A percentile compares a stretch with the other conserved stretches of the same genome.
phyloP scores from a whole-genome alignment of 2,888 invertebrate species.

The Alentia gelatinosa region DNA sequence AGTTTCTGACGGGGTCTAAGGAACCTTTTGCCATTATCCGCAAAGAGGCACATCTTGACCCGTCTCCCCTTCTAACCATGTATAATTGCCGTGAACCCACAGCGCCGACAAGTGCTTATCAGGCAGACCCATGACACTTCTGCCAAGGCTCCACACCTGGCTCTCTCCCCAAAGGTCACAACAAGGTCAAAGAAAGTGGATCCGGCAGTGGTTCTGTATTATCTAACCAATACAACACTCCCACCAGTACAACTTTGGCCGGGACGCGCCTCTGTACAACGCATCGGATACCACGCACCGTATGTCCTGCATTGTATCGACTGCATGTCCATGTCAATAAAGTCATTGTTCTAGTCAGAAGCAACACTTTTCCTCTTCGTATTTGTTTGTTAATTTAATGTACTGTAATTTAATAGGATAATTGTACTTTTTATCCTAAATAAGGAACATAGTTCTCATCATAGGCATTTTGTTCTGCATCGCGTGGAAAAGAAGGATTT shows the following conservation, averaged over 20 bases:
- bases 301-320: conserved; percentile 49
- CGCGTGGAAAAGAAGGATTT: too few species aligned
- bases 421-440: too few species aligned
- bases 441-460: too few species aligned
- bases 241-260: conserved; percentile 34
- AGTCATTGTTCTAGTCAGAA: conserved; percentile 56
- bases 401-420: too few species aligned
- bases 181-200: neutral
- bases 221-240: conserved; percentile 30
- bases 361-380: conserved; percentile 5
- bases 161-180: conserved; percentile 34
- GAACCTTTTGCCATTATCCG: too few species aligned
- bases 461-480: too few species aligned
- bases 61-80: too few species aligned
- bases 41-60: too few species aligned
- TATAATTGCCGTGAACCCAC: too few species aligned
- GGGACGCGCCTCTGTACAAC: neutral
- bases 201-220: conserved; percentile 43
- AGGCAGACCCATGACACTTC: neutral
- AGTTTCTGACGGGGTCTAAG: neutral
- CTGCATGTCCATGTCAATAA: conserved; percentile 51
- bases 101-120: neutral
- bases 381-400: neutral
- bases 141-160: conserved; percentile 8
- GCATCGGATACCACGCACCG: neutral